Evolutionary conservation across 2,888 invertebrate genomes (phyloP), one percentile per base, ranked within the genome.

Genomic region (Malthinus seriepunctatus): DNA sequence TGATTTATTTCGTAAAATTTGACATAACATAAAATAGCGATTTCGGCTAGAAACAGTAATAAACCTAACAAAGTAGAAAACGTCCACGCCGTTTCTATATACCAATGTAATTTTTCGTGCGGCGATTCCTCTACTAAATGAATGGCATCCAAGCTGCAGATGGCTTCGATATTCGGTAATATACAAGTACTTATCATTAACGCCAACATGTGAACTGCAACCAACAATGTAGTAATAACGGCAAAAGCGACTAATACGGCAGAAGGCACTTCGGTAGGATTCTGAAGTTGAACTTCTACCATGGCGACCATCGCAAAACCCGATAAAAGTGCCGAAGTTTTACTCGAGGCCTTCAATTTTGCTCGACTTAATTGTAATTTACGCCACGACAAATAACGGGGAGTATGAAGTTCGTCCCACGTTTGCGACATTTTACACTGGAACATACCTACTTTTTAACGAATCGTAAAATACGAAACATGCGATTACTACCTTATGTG

Each of bases 121-220:
- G 94, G 93, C 1, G 93, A 93, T 75, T 93, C 93, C 75, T 93
- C 90, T 1, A 93, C 93, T 14, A 93, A 81, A 38, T 88, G 85
- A 71, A 93, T 91, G 75, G 91, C 91, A 79, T 94, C 93, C 47
- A 95, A 85, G 79, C 94, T 95, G 67, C 95, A 94, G 3, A 97
- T 91, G 0, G 97, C 95, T 79, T 99, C 98, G 62, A 99, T 93
- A 76, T 98, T 95, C n/a, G 98, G 98, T 65, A 99, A 83, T 67
- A 99, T 97, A 78, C 98, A 99, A 0, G 98, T 99, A 74, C 96
- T 96, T 76, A 99, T 99, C 98, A 99, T 98, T 23, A 99, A 82
- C 0, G 98, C 98, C 63, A 99, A 80, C 89, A 99, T 92, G 79
- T 99, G 98, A 1, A 99, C 97, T 0, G 97, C 95, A 2, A 98